Evolutionary conservation across 2,888 invertebrate genomes (phyloP), one percentile per base, ranked within the genome.

Genomic region (Arctia plantaginis): DNA sequence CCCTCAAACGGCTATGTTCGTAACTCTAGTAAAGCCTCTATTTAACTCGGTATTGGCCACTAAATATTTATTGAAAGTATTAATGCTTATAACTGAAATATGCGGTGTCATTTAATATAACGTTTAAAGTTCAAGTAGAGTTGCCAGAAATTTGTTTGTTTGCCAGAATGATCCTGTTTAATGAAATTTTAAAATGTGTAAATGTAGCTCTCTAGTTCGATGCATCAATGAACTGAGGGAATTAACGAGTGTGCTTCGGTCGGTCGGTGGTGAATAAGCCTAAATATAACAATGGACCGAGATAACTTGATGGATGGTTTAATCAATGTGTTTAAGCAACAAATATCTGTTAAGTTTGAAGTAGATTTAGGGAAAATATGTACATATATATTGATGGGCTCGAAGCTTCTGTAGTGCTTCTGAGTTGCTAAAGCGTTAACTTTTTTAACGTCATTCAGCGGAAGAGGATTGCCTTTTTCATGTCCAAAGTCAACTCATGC

Each of bases 11-110:
- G 79, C 79, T 76, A 72, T 79, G 75, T 82, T 74, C 82, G 83
- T 84, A 82, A 82, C 82, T 82, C 39, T 75, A 76, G 51, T 75
- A 84, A 84, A 84, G 83, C 83, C 77, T 80, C 79, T 77, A 81
- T 80, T 84, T 83, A 80, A 83, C 78, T 83, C 72, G 73, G 66
- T 82, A 84, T 84, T 80, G 81, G 80, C 79, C 82, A 80, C 81
- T 85, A 84, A 79, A 86, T 85, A 85, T 86, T 78, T 83, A 86
- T 86, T 80, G 77, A 77, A 80, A 73, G 18, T 72, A 59, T 27
- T 66, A 66, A 65, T 69, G 33, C 30, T 65, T 65, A 65, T 47
- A 39, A 51, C n/a, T 66, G 59, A 41, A 59, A 20, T 68, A 69
- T 59, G n/a, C n/a, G n/a, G 27, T 27, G 30, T 72, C 35, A 62